Percentiles rank a stretch among this genome's conserved stretches.
Conservation (phyloP, 2,797 vertebrate genomes). For the Neopelma chrysocephalum region DNA sequence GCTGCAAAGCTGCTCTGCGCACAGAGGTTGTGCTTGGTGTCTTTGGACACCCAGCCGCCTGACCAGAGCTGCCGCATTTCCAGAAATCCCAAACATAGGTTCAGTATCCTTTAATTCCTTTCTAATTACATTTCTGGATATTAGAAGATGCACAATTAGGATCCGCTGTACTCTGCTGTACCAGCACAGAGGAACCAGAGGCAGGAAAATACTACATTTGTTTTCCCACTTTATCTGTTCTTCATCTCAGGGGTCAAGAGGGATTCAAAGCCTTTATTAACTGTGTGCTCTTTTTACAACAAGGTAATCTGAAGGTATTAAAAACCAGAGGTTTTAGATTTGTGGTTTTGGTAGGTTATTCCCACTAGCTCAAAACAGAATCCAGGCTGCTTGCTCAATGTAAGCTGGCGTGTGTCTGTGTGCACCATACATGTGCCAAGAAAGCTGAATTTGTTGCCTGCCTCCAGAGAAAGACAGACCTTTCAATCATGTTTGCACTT, state of each 20-base stretch:
- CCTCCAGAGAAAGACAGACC: not conserved
- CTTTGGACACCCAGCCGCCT: not conserved
- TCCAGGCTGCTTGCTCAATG: not conserved
- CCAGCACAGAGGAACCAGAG: not conserved
- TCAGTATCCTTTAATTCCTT: not conserved
- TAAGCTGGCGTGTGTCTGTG: not conserved
- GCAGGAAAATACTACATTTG: not conserved
- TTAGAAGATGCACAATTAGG: not conserved
- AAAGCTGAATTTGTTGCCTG: not conserved
- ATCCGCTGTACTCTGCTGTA: not conserved
- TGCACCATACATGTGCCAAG: fast-evolving
- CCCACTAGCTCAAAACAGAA: not conserved
- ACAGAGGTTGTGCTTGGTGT: not conserved
- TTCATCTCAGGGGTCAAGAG: not conserved
- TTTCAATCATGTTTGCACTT: not conserved
- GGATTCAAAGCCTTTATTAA: conserved; percentile 14
- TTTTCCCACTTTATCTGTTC: not conserved
- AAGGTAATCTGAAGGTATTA: not conserved
- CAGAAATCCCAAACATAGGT: not conserved
- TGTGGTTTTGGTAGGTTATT: not conserved
- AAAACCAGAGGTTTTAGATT: not conserved
- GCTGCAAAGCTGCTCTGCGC: not conserved
- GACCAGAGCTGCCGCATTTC: not conserved
- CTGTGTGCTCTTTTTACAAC: not conserved
- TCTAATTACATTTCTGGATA: conserved; percentile 23